Evolutionary conservation across 2,113 vertebrate species (phyloP).

Genomic region (Cercocebus atys): DNA sequence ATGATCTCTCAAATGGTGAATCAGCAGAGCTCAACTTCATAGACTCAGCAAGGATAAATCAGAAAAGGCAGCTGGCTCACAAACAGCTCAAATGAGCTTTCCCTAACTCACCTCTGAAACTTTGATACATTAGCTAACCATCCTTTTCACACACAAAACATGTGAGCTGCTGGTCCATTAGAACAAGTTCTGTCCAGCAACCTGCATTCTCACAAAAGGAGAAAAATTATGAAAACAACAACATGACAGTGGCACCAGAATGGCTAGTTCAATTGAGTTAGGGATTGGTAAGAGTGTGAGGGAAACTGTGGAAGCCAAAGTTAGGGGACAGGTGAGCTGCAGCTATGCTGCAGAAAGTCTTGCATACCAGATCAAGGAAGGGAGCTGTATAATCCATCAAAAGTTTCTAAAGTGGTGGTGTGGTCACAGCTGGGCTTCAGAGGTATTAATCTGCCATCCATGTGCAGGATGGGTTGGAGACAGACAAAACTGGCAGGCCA

Average conservation of each 20-base stretch:
- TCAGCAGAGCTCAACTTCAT: not conserved
- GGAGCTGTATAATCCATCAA: not conserved
- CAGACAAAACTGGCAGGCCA: not conserved
- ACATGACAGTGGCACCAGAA: not conserved
- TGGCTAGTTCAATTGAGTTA: not conserved
- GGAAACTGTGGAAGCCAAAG: not conserved
- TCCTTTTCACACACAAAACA: not conserved
- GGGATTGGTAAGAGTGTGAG: too few species aligned
- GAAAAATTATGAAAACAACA: not conserved
- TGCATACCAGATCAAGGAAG: fast-evolving
- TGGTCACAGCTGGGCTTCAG: not conserved
- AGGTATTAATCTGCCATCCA: not conserved
- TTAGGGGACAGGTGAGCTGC: not conserved
- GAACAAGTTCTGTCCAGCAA: not conserved
- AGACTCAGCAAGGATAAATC: not conserved
- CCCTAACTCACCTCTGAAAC: not conserved
- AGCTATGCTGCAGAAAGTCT: not conserved
- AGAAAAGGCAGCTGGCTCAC: not conserved
- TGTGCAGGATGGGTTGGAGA: not conserved
- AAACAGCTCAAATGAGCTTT: not conserved
- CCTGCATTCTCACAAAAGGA: not conserved
- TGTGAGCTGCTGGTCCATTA: not conserved
- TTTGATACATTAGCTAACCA: not conserved
- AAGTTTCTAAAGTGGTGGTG: not conserved
- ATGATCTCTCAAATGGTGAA: not conserved